Evolutionary conservation across 2,113 vertebrate species (phyloP).

Genomic region (Murina feae): DNA sequence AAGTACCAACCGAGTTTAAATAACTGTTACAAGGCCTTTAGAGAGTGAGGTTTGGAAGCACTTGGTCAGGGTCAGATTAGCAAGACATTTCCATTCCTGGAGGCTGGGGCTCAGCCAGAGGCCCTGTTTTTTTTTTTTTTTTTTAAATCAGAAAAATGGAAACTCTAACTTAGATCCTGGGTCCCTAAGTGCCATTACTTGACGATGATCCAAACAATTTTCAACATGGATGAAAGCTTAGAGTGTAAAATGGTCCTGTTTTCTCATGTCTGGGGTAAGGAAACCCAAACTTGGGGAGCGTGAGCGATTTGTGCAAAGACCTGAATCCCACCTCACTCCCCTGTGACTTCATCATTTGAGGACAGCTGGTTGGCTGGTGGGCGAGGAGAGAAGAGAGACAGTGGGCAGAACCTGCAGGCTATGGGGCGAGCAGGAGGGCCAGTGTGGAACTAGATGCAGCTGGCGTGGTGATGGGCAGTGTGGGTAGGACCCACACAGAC

Average conservation of each 20-base stretch:
- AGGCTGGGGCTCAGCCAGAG: neutral
- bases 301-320: neutral
- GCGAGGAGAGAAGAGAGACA: neutral
- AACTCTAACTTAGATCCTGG: neutral
- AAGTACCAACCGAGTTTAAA: neutral
- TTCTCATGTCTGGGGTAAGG: neutral
- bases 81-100: neutral
- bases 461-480: neutral
- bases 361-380: too few species aligned
- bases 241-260: neutral
- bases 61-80: neutral
- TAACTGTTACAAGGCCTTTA: neutral
- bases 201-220: neutral
- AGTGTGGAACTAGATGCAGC: neutral
- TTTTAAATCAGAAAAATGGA: neutral
- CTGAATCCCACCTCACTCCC: too few species aligned
- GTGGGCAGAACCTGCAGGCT: accelerated
- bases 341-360: accelerated
- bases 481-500: neutral
- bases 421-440: neutral
- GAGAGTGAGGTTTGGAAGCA: neutral
- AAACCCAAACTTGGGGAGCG: neutral
- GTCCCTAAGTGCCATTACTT: neutral
- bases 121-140: neutral
- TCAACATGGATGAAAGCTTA: neutral